Evolutionary conservation across 2,888 invertebrate genomes (phyloP), one percentile per base, ranked within the genome.

Genomic region (Byasa hedistus): DNA sequence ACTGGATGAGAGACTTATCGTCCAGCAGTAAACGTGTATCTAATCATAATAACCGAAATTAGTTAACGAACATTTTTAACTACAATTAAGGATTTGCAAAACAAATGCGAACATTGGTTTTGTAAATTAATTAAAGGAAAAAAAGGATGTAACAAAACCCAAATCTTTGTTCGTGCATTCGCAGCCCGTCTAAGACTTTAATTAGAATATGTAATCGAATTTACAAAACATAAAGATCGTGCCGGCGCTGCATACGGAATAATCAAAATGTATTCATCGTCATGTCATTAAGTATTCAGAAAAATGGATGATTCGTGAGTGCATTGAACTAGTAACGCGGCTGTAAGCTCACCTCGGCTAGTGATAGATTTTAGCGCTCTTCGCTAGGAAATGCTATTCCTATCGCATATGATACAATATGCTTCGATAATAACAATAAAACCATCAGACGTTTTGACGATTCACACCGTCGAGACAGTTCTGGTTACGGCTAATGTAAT

Each of bases 321-420:
- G 88, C 90, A 87, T 85, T 89, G 90, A 90, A 91, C 91, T 84
- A 87, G 84, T 87, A 86, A 86, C 89, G 90, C 89, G 89, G 85
- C 79, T 82, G 83, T 86, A 81, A 85, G 85, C 58, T 54, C 24
- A 59, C 19, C 22, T 21, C 39, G 32, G 32, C 57, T 24, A n/a
- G 59, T 22, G 24, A 52, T 52, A 51, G 54, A 62, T 55, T 39
- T 39, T 39, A 24, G n/a, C 52, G 61, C 57, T 44, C 39, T 32
- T 44, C 44, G 76, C 77, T 81, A 80, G 59, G 39, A 56, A 56
- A 69, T 44, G 69, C 73, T 79, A 84, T 85, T 87, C 85, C 83
- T 77, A 78, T 68, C 64, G 75, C 15, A 39, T 39, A n/a, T n/a
- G n/a, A n/a, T n/a, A n/a, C 39, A 2, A 17, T 39, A 79, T 77